These are phyloP conservation scores for Hepsetus odoe DNA, from an alignment of 2,113 vertebrate genomes.

Conservation along the genomic window DNA sequence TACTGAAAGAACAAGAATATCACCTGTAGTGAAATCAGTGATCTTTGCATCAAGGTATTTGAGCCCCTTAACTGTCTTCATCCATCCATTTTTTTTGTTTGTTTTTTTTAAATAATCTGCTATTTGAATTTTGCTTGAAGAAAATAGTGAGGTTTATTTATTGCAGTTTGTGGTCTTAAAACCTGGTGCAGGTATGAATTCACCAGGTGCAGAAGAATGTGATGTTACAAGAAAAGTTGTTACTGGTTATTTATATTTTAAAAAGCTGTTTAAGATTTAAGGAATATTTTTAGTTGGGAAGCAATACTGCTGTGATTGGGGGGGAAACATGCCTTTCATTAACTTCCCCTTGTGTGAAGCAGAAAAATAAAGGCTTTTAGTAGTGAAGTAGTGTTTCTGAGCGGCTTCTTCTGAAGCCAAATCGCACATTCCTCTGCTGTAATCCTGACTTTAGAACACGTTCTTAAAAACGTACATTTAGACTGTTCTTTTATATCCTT, in stretches of 20 bases:
- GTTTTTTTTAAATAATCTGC: neutral
- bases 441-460: neutral
- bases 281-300: neutral
- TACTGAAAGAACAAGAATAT: neutral
- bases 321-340: neutral
- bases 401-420: neutral
- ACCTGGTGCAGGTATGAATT: conserved; percentile 38
- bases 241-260: conserved; percentile 47
- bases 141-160: conserved; percentile 59
- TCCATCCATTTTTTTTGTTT: neutral
- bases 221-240: conserved; percentile 19
- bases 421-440: too few species aligned
- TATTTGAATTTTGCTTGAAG: conserved; percentile 13
- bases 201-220: conserved; percentile 23
- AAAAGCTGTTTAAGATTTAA: neutral
- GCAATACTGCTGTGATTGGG: neutral
- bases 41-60: neutral
- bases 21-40: neutral
- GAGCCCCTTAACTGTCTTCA: neutral
- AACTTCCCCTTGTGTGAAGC: neutral
- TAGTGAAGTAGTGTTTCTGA: neutral
- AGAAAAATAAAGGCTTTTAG: neutral
- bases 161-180: conserved; percentile 55
- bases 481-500: too few species aligned
- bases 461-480: too few species aligned